phyloP scores from a whole-genome alignment of 1,140 invertebrate genomes.

The Drosophila lowei region DNA sequence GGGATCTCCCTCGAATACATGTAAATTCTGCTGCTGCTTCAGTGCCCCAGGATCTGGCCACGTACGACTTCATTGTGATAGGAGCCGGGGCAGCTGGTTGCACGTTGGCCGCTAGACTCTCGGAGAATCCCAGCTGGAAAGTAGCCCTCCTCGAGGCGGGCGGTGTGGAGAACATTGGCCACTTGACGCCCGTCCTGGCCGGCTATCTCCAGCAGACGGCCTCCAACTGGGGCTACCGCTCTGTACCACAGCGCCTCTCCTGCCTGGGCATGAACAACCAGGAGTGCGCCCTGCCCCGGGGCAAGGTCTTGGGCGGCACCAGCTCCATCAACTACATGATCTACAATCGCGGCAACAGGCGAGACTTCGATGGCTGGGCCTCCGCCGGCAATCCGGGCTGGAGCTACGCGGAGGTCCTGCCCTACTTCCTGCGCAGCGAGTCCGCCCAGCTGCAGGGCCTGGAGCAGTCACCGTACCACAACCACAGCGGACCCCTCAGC shows the following conservation, averaged over 20 bases:
- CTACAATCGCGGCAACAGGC: conserved; percentile 91
- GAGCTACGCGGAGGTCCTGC: conserved; percentile 90
- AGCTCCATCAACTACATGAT: conserved; percentile 94
- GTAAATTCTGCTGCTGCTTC: conserved; percentile 4
- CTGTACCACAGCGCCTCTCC: conserved; percentile 86
- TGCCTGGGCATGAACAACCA: conserved; percentile 84
- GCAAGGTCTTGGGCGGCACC: conserved; percentile 88
- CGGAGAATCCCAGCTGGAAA: conserved; percentile 86
- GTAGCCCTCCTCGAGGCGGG: conserved; percentile 86
- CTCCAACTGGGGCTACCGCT: conserved; percentile 89
- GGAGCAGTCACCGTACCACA: conserved; percentile 85
- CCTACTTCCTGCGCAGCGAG: conserved; percentile 87
- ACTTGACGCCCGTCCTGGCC: conserved; percentile 87
- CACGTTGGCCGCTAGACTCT: conserved; percentile 87
- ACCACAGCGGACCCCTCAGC: conserved; percentile 84
- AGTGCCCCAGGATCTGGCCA: conserved; percentile 56
- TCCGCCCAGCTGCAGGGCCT: conserved; percentile 84
- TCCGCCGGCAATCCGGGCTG: conserved; percentile 87
- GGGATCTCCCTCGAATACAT: neutral
- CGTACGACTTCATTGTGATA: conserved; percentile 91
- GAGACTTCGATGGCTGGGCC: conserved; percentile 91
- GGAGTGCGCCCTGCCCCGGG: conserved; percentile 86
- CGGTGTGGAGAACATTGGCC: conserved; percentile 87
- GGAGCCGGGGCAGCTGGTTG: conserved; percentile 90
- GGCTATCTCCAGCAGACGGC: conserved; percentile 84